Evolutionary conservation across 2,113 vertebrate species (phyloP), one percentile per base, ranked within the genome.

Genomic region (Eublepharis macularius): DNA sequence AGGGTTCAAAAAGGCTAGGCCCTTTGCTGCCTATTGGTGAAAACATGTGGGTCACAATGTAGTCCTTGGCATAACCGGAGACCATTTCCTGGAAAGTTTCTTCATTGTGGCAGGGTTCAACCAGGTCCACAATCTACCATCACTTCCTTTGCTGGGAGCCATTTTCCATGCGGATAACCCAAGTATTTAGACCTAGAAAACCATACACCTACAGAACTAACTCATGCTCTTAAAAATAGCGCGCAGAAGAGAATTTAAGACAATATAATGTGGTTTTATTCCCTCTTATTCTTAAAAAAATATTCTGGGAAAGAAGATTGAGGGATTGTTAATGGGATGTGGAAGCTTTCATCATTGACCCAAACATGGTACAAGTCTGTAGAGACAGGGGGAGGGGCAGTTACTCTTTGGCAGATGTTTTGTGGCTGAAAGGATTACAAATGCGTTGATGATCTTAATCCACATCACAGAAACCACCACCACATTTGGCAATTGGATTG

Each of bases 391-490:
- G 36, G 26, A 16, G 39, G 65, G 34, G 26, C 88, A 78, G 94
- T 92, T 93, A 86, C 91, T 1, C 39, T 87, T 94, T 92, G 91
- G 93, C 93, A 95, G 89, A 91, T 92, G 87, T 84, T 92, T 91
- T 94, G 94, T 90, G 94, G 94, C 89, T 89, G 89, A 76, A 85
- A 89, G 89, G 90, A 93, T 91, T 83, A 92, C 87, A 94, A 94
- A 95, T 86, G 86, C 91, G 88, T 90, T 88, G 92, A 92, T 92
- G 92, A 88, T 91, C 92, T 91, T 94, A 93, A 94, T 94, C 89
- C 94, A 95, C 94, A 95, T 95, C 94, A 95, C 88, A 95, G 88
- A 89, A 94, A 93, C 92, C 94, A 93, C 77, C 89, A 91, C 92
- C 94, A 95, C 94, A 94, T 93, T 87, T 95, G 94, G 92, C 94